Base-by-base conservation (phyloP, 2,113 vertebrate species). In the Carassius gibelio region DNA sequence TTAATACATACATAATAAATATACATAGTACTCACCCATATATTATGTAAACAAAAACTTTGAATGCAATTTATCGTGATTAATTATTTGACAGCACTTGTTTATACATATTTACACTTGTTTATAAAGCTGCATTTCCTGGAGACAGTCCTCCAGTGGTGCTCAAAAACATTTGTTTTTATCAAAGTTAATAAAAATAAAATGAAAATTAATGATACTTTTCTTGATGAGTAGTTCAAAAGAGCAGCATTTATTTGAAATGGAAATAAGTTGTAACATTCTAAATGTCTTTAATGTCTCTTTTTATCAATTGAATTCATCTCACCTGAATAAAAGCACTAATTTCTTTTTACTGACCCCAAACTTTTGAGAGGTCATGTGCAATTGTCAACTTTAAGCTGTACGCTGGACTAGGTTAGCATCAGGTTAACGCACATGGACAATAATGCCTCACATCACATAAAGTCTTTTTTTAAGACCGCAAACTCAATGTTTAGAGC, bases 401-500 rank as follows among this genome's bases (percentile, higher is more conserved):
- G 17, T 19, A 21, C 66, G 1, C 64, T 30, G 26, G 23, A 14
- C 15, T 66, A 36, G 64, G 26, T 34, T 6, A 69, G 1, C 64
- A 38, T 59, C 57, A 21, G 57, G 17, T 9, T 69, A 69, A 38
- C 8, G 7, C 30, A 9, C 7, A 3, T 21, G 17, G 15, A 38
- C 17, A 21, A 38, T 57, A 69, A 69, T 21, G 34, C 68, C 34
- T 4, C 68, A 6, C 17, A 59, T 59, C 57, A 8, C 57, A 1
- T 21, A 21, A 8, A 17, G 19, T 36, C 11, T 75, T 57, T 74
- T 75, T 45, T 74, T 55, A 62, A 82, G 55, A 62, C 59, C 17
- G 48, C 48, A 21, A 45, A 72, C 72, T 34, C 76, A 66, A 62
- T 75, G 61, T 80, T 82, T 84, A 84, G 61, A 81, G 86, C 38